These are phyloP conservation scores for Zosterops borbonicus DNA, from an alignment of 2,113 vertebrate genomes.

Conservation along the genomic window DNA sequence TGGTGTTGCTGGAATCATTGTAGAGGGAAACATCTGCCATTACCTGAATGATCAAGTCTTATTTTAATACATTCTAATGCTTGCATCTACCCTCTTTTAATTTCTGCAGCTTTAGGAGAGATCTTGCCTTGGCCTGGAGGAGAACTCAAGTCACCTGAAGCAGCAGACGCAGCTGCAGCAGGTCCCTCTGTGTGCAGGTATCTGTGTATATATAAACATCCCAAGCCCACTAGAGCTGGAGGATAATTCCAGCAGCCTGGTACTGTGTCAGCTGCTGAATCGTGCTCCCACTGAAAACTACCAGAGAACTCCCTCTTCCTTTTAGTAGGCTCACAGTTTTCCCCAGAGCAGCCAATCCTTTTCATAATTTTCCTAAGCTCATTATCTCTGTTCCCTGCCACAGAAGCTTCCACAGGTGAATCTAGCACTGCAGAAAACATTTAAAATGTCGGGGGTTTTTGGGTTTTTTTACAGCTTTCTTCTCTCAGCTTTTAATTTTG, in stretches of 20 bases:
- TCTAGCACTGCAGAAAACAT: neutral
- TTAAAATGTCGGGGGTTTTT: neutral
- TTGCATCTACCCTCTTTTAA: neutral
- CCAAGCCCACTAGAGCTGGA: neutral
- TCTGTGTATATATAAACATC: neutral
- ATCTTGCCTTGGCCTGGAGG: neutral
- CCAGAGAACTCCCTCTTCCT: neutral
- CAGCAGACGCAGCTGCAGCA: accelerated
- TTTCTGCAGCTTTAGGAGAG: neutral
- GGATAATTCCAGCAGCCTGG: neutral
- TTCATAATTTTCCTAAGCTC: neutral
- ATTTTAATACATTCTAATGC: neutral
- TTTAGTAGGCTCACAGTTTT: neutral
- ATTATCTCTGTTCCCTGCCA: neutral
- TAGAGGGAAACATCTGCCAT: neutral
- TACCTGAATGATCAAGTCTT: neutral
- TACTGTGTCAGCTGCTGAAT: neutral
- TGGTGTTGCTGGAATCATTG: neutral
- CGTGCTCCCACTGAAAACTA: neutral
- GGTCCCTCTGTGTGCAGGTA: neutral
- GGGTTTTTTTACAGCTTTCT: neutral
- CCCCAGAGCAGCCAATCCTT: neutral
- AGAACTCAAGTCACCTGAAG: accelerated
- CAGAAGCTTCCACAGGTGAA: neutral
- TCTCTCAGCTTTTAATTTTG: neutral